Conservation (phyloP, 1,140 invertebrate genomes). For the Leucophenga varia region DNA sequence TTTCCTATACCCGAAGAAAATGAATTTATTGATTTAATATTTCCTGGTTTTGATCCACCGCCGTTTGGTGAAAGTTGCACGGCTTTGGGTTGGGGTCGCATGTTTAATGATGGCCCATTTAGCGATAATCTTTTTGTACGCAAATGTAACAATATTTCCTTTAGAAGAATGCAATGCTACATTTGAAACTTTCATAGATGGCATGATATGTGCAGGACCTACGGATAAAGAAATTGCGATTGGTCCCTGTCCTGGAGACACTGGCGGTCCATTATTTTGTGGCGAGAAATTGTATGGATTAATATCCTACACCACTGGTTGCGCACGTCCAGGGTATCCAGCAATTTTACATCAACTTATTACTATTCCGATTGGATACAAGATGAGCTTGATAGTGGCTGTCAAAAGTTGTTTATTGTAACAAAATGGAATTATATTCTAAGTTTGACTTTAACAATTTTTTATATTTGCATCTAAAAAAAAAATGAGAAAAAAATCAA, state of each 20-base stretch:
- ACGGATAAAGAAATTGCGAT: neutral
- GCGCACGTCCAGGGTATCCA: too few species aligned
- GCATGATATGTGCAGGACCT: constrained; percentile 14
- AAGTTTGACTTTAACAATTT: too few species aligned
- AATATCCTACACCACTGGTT: too few species aligned
- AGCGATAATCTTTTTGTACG: neutral
- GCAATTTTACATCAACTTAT: too few species aligned
- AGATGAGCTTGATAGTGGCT: too few species aligned
- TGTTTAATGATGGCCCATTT: constrained; percentile 5
- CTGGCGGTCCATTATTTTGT: too few species aligned
- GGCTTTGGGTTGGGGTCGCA: constrained; percentile 15
- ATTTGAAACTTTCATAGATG: neutral
- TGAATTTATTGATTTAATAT: constrained; percentile 5
- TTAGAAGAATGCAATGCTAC: neutral
- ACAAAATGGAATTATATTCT: too few species aligned
- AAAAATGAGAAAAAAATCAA: too few species aligned
- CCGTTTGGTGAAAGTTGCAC: constrained; percentile 2
- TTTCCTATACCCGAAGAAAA: constrained; percentile 5
- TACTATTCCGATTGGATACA: too few species aligned
- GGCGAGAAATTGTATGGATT: too few species aligned
- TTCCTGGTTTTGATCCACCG: neutral
- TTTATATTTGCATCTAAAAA: too few species aligned
- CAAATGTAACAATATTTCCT: neutral
- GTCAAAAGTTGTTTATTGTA: too few species aligned
- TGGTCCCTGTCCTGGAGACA: constrained; percentile 16